phyloP scores from a whole-genome alignment of 2,113 vertebrate species.

The Nannospalax galili region DNA sequence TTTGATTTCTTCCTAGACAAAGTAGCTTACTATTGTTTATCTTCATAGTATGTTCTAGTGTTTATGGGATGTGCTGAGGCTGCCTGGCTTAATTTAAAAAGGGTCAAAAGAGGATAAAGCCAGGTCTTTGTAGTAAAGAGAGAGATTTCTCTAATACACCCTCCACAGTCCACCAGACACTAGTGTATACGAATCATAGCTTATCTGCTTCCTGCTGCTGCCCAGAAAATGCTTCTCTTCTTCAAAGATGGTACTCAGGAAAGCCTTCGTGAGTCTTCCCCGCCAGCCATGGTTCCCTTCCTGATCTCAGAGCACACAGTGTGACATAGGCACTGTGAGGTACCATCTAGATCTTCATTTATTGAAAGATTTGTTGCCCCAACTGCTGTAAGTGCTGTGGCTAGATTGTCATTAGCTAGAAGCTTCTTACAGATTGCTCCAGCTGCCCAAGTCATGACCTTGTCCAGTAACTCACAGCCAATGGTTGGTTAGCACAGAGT shows the following conservation, averaged over 20 bases:
- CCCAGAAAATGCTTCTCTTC: not conserved
- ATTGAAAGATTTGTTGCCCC: not conserved
- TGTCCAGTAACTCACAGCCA: too few species aligned
- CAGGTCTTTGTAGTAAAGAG: not conserved
- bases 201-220: too few species aligned
- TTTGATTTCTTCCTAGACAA: constrained; percentile 3
- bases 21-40: not conserved
- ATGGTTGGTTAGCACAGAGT: not conserved
- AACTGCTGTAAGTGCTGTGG: not conserved
- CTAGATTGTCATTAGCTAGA: not conserved
- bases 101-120: not conserved
- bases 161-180: not conserved
- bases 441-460: not conserved
- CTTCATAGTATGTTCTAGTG: not conserved
- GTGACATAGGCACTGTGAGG: fast-evolving
- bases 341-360: fast-evolving
- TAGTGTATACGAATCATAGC: too few species aligned
- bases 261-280: not conserved
- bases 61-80: not conserved
- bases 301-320: not conserved
- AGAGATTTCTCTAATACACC: not conserved
- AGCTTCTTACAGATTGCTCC: not conserved
- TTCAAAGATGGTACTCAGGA: not conserved
- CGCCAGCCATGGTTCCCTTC: too few species aligned
- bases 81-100: not conserved